phyloP scores from a whole-genome alignment of 1,140 invertebrate genomes.

The Solenopsis invicta region DNA sequence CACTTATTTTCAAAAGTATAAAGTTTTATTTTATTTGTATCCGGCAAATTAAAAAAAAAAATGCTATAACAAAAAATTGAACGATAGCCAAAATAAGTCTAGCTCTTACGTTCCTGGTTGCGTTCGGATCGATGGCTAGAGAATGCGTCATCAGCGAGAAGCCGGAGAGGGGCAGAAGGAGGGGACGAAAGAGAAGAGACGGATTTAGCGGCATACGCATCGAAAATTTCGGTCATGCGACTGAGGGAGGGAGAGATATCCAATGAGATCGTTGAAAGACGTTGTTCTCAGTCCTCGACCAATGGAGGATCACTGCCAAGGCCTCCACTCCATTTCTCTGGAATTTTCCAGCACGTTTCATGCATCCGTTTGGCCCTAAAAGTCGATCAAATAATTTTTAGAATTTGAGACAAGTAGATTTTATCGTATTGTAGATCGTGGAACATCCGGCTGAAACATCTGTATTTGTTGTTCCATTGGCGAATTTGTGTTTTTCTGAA shows the following conservation, averaged over 20 bases:
- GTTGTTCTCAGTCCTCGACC: slow-evolving; percentile 41
- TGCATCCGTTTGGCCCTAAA: slow-evolving; percentile 25
- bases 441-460: too few relatives aligned
- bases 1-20: too few relatives aligned
- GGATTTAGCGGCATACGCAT: slow-evolving; percentile 55
- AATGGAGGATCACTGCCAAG: slow-evolving; percentile 57
- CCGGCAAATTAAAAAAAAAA: background rate
- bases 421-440: background rate
- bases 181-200: background rate
- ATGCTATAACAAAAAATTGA: background rate
- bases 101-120: slow-evolving; percentile 55
- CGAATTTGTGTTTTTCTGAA: background rate
- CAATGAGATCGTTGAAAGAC: slow-evolving; percentile 60
- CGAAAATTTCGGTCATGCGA: slow-evolving; percentile 48
- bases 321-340: slow-evolving; percentile 65
- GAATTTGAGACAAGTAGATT: background rate
- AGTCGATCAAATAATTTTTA: slow-evolving; percentile 63
- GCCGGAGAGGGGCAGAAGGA: background rate
- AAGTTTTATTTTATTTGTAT: background rate
- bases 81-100: background rate
- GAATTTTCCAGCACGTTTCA: slow-evolving; percentile 47
- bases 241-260: slow-evolving; percentile 41
- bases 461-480: too few relatives aligned
- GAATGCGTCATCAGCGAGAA: slow-evolving; percentile 29
- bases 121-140: slow-evolving; percentile 66